Evolutionary conservation across 2,113 vertebrate species (phyloP), one percentile per base, ranked within the genome.

Genomic region (Hiodon tergisus): DNA sequence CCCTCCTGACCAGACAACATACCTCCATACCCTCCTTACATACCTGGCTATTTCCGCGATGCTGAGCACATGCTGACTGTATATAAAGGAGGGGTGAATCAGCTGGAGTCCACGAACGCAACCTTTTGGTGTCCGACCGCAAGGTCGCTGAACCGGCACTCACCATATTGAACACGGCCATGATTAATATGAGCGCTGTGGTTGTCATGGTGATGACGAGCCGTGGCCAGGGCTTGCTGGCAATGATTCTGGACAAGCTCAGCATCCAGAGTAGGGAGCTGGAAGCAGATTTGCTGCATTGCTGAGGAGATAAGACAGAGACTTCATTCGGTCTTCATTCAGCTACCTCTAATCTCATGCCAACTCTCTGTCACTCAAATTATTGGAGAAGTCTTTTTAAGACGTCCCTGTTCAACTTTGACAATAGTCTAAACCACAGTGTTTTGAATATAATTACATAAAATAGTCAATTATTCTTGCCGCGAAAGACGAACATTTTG

Each of bases 121-220:
- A 31, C 10, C 69, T 46, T 46, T 6, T 6, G 9, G 46, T 54
- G 69, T 46, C 69, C 31, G 10, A 48, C 63, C 46, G 5, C 47
- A 58, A 11, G 48, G 62, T 16, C 9, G 47, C 62, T 14, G 65
- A 55, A 58, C 48, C 31, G 17, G 46, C 67, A 46, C 94, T 93
- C 90, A 99, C 97, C 97, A 99, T 98, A 78, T 99, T 99, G 88
- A 98, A 96, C 72, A 98, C 88, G 1, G 97, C 95, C 96, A 99
- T 98, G 73, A 89, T 93, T 67, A 99, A 81, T 69, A 96, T 93
- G 82, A 98, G 93, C 81, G 93, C 87, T 0, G 96, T 99, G 76
- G 94, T 96, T 78, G 90, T 90, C 84, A 98, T 81, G 1, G 96
- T 99, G 85, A 99, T 93, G 62, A 91, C 92, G 82, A 97, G 89